These are phyloP conservation scores for Gallirallus australis DNA, from an alignment of 2,797 vertebrate genomes.

Conservation along the genomic window DNA sequence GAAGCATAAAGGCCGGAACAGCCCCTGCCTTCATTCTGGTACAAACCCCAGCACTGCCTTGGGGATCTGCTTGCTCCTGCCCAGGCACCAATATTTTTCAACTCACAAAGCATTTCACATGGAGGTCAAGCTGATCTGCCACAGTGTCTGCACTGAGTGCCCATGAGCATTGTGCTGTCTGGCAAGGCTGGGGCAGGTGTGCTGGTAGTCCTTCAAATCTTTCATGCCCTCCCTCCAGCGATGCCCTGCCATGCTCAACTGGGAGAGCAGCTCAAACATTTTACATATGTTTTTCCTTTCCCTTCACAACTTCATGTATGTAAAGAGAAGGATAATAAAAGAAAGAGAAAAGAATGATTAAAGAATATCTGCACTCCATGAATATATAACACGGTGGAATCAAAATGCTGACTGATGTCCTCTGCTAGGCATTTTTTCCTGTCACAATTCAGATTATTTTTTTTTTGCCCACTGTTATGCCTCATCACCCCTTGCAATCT, in stretches of 20 bases:
- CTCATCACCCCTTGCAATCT: not conserved
- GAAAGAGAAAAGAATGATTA: not conserved
- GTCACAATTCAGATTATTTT: not conserved
- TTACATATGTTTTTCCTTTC: not conserved
- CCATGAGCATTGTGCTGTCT: accelerated
- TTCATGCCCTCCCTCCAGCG: not conserved
- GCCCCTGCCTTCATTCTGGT: accelerated
- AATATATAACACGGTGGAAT: not conserved
- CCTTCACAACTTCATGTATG: not conserved
- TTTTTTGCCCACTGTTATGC: not conserved
- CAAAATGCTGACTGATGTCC: not conserved
- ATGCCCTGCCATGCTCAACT: not conserved
- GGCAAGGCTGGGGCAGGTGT: not conserved
- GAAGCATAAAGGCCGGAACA: not conserved
- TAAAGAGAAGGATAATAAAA: not conserved
- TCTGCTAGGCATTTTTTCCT: not conserved
- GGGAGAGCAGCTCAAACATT: not conserved
- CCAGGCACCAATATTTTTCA: not conserved
- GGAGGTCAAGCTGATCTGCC: accelerated
- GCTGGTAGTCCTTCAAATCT: not conserved
- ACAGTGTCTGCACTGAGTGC: not conserved
- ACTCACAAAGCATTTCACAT: accelerated
- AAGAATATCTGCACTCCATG: not conserved
- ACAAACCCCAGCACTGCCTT: not conserved
- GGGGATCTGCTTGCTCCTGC: not conserved